phyloP scores from a whole-genome alignment of 2,888 invertebrate species.

The Abrostola tripartita region DNA sequence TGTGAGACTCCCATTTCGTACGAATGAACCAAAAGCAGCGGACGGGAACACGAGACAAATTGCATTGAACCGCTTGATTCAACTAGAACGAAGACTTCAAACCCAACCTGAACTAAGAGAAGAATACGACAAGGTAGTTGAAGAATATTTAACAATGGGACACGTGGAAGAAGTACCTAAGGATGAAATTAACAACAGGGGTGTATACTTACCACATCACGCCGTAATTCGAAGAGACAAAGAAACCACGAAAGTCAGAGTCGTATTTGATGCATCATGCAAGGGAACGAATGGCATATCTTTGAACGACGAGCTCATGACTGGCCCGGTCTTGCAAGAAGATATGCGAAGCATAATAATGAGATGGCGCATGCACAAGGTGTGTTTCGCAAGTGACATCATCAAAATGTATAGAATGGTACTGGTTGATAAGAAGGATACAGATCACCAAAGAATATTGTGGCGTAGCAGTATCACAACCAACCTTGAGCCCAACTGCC shows the following conservation, averaged over 20 bases:
- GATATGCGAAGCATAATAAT: slow-evolving; percentile 50
- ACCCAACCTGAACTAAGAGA: not conserved
- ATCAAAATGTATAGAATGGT: slow-evolving; percentile 60
- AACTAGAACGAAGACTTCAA: slow-evolving; percentile 10
- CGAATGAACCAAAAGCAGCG: not conserved
- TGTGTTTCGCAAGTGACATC: slow-evolving; percentile 52
- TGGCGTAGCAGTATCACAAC: not conserved
- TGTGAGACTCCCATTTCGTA: slow-evolving; percentile 2
- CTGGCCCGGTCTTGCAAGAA: slow-evolving; percentile 42
- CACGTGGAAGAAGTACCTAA: slow-evolving; percentile 9
- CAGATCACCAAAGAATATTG: slow-evolving; percentile 13
- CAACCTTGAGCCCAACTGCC: not conserved
- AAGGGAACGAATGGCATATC: slow-evolving; percentile 19
- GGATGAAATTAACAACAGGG: slow-evolving; percentile 3
- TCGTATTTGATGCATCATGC: slow-evolving; percentile 7
- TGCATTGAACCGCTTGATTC: slow-evolving; percentile 1
- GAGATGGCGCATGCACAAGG: slow-evolving; percentile 44
- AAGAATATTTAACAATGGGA: slow-evolving; percentile 7
- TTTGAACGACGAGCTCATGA: slow-evolving; percentile 49
- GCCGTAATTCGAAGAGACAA: slow-evolving; percentile 7
- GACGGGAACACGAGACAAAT: slow-evolving; percentile 3
- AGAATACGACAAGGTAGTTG: slow-evolving; percentile 8
- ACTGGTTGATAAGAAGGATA: slow-evolving; percentile 42
- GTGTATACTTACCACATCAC: slow-evolving; percentile 13
- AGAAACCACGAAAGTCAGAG: slow-evolving; percentile 7